phyloP scores from a whole-genome alignment of 2,888 invertebrate genomes.

The Cremastinae sp. region DNA sequence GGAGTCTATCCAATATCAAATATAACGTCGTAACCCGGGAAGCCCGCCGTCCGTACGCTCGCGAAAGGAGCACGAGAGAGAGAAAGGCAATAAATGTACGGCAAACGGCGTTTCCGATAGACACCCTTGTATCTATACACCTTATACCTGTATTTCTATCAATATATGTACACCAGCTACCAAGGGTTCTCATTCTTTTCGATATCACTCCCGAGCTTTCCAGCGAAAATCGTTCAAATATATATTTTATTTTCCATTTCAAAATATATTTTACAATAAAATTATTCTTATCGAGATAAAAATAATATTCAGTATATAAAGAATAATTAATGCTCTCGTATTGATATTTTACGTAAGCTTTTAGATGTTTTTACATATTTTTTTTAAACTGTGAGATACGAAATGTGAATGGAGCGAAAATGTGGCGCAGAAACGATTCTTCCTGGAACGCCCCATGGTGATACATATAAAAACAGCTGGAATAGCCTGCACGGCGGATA shows the following conservation, averaged over 20 bases:
- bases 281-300: too few relatives aligned
- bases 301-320: too few relatives aligned
- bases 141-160: slow-evolving; percentile 28
- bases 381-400: too few relatives aligned
- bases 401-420: neutral
- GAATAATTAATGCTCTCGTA: too few relatives aligned
- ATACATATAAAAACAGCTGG: slow-evolving; percentile 7
- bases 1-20: slow-evolving; percentile 80
- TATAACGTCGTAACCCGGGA: slow-evolving; percentile 79
- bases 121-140: slow-evolving; percentile 68
- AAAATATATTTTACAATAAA: too few relatives aligned
- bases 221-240: slow-evolving; percentile 3
- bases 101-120: slow-evolving; percentile 79
- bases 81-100: slow-evolving; percentile 79
- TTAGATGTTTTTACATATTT: too few relatives aligned
- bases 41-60: slow-evolving; percentile 64
- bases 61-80: slow-evolving; percentile 64
- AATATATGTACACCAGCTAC: slow-evolving; percentile 45
- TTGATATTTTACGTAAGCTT: too few relatives aligned
- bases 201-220: slow-evolving; percentile 39
- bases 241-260: too few relatives aligned
- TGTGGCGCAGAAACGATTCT: neutral
- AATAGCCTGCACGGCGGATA: slow-evolving; percentile 17
- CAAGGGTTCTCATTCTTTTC: slow-evolving; percentile 62
- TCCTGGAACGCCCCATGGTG: slow-evolving; percentile 47